Base-by-base conservation (phyloP, 2,797 vertebrate genomes). In the Peromyscus eremicus region DNA sequence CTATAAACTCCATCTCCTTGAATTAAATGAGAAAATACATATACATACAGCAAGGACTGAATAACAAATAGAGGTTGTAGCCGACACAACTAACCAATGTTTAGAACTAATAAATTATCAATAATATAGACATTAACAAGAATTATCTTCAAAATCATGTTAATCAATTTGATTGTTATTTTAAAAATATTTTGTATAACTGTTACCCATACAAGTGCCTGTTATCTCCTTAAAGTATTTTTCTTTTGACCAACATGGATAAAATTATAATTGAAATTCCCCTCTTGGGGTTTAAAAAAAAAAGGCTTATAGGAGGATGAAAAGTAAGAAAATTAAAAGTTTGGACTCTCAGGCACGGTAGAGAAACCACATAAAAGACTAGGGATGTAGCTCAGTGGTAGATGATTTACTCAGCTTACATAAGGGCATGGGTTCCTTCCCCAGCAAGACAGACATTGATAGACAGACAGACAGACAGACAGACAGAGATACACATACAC, bases 151-250 rank as follows among this genome's bases (percentile, higher is more conserved):
- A 80, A 94, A 87, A 34, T 77, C 89, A 71, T 29, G 3, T 34
- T 89, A 89, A 43, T 70, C 75, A 66, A 96, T 75, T 57, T 82
- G 52, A 73, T 62, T 94, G 60, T 9, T 94, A 95, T 57, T 87
- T 95, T 94, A 83, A 21, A 62, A 92, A 84, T 60, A 25, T 46
- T 83, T 83, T 95, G 91, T 40, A 71, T 29, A 96, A 62, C 64
- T 92, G 89, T 55, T 91, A 84, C 27, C 66, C 40, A 16, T 43
- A 66, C 80, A 71, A 0, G 55, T 4, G 12, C 11, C 9, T 80
- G 66, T 89, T 87, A 62, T 92, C 32, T 60, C 40, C 81, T 96
- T 87, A 84, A 90, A 75, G 40, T 92, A 81, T 73, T 57, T 94
- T 32, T 46, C 62, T 66, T 95, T 84, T 93, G 57, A 32, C 29